Evolutionary conservation across 2,888 invertebrate genomes (phyloP), one percentile per base, ranked within the genome.

Genomic region (Dynastes hyllus): DNA sequence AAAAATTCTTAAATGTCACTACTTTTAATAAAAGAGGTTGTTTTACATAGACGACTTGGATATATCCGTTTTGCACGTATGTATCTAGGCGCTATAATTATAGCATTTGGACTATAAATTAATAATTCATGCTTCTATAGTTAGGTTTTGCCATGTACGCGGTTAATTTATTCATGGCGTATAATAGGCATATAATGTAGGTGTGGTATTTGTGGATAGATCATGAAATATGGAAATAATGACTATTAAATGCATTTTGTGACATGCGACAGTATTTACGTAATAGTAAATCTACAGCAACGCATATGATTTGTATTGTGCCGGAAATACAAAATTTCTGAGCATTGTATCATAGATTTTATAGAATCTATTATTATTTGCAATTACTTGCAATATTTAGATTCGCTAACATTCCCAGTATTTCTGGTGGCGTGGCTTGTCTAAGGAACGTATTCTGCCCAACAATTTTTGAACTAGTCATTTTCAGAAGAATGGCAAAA

Each of bases 71-170:
- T 2, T 45, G 11, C 45, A 45, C 45, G 45, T 2, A 45, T 45
- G 2, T 0, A 11, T 45, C 6, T 45, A 45, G 45, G 22, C 22
- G 5, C 53, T 70, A 32, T 70, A 70, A 70, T 70, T 32, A 70
- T 53, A 51, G n/a, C 11, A 22, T 45, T 53, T 32, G n/a, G 13
- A 32, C n/a, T 32, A 2, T 32, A 70, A n/a, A 70, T 53, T 70
- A 70, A 53, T 53, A 70, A 53, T 32, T 53, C 51, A 53, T 70
- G 53, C 13, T 51, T 53, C 70, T 70, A 70, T 70, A 55, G 53
- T 53, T 70, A 55, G 70, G n/a, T 16, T 32, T 11, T 11, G 53
- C 32, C 70, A 55, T 70, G 50, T 27, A 55, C 32, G 27, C 45
- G 11, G 22, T 58, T 58, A 58, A 58, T 53, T 27, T 70, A 70